These are phyloP conservation scores for Trachythela sp. DNA, from an alignment of 64 coral and sea anemone genomes.

Conservation along the genomic window DNA sequence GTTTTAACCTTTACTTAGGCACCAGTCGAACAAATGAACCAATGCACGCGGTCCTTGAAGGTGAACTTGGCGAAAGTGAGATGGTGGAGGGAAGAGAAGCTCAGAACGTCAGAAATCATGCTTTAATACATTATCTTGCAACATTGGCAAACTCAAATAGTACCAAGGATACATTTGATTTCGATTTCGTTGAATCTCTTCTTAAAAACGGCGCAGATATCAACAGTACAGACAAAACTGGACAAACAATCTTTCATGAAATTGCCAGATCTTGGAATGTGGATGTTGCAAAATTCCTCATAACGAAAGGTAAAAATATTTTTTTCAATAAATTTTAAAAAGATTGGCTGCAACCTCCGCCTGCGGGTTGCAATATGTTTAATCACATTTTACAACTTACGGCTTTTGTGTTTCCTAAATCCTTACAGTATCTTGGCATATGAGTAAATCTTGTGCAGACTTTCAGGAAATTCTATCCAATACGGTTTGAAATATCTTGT, in stretches of 20 bases:
- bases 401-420: too few species aligned
- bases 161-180: slow-evolving; percentile 4
- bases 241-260: slow-evolving; percentile 12
- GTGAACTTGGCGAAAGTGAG: slow-evolving; percentile 1
- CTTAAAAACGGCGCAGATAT: slow-evolving; percentile 15
- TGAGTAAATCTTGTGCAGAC: too few species aligned
- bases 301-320: background rate
- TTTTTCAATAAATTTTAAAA: background rate
- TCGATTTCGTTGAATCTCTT: slow-evolving; percentile 16
- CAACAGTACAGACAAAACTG: slow-evolving; percentile 11
- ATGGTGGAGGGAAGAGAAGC: background rate
- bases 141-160: background rate
- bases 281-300: background rate
- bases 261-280: slow-evolving; percentile 5
- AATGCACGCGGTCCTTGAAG: background rate
- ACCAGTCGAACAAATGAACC: background rate
- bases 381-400: too few species aligned
- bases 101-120: slow-evolving; percentile 8
- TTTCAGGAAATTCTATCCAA: too few species aligned
- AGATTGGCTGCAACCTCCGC: too few species aligned
- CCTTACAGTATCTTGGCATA: too few species aligned
- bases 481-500: too few species aligned
- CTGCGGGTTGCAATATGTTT: too few species aligned
- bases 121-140: slow-evolving; percentile 12
- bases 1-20: background rate